Base-by-base conservation (phyloP, 1,140 invertebrate species). In the Diachasmimorpha longicaudata region DNA sequence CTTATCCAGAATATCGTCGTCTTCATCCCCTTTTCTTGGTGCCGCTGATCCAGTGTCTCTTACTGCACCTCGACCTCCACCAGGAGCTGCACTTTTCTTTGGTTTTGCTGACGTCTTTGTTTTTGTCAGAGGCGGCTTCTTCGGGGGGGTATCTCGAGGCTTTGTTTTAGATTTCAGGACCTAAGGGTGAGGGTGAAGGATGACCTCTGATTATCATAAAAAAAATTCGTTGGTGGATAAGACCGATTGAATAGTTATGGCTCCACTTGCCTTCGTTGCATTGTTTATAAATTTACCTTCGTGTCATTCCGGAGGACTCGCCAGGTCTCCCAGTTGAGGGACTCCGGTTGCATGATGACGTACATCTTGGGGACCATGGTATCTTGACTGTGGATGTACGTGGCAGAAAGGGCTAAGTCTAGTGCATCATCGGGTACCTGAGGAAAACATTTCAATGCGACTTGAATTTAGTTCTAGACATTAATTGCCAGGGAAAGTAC, bases 271-370 rank as follows among this genome's bases (percentile, higher is more conserved):
- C n/a, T n/a, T n/a, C n/a, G n/a, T n/a, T 31, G 31, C 31, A 31
- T 31, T 31, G 31, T 31, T 31, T 6, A 31, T 31, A 6, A n/a
- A 31, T 31, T 31, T 31, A 88, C 87, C 83, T 85, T 85, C n/a
- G 87, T 82, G 81, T 85, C 46, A 74, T 89, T 89, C 6, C 83
- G 83, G n/a, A 88, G 78, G 66, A 86, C 80, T 5, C 86, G 81
- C 88, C 87, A 89, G 0, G 86, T 88, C 70, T 84, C 82, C 42
- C 76, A 77, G 42, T 84, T 82, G 21, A 89, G 52, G 0, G 85
- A 77, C 78, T 88, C 88, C 0, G 87, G 86, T 25, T 89, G 88
- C 68, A 83, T 85, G 3, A 70, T 48, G 0, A 85, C 81, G 21
- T 84, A 84, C 44, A 74, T 58, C 73, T 88, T 89, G 11, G 86